A percentile compares a stretch with the other conserved stretches of the same genome.
Conservation (phyloP, 2,888 invertebrate species). For the Pemphredon lugubris region DNA sequence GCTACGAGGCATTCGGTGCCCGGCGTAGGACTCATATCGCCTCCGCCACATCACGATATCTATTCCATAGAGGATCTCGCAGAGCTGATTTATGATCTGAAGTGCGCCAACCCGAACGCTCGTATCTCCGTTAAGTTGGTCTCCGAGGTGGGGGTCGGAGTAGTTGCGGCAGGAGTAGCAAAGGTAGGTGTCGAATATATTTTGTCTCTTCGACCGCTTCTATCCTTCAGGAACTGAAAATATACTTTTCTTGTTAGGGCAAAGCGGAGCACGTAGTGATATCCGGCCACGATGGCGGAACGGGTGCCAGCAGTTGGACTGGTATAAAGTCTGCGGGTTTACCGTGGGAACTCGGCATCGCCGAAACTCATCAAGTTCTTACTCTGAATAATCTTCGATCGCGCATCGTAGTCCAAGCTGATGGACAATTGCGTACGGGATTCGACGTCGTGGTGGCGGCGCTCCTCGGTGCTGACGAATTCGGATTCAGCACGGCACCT, state of each 20-base stretch:
- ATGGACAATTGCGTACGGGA: constrained; percentile 96
- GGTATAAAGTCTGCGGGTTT: constrained; percentile 99
- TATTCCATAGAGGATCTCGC: constrained; percentile 99
- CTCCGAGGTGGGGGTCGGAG: constrained; percentile 99
- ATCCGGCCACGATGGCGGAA: constrained; percentile 99
- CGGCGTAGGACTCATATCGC: constrained; percentile 98
- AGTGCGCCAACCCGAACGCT: constrained; percentile 97
- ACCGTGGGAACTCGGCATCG: constrained; percentile 99
- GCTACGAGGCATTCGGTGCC: constrained; percentile 97
- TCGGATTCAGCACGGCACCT: constrained; percentile 99
- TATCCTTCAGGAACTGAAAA: no score
- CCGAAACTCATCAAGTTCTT: constrained; percentile 98
- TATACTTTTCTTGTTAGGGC: no score
- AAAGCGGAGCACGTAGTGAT: constrained; percentile 99
- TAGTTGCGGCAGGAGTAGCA: constrained; percentile 99
- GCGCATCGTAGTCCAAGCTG: constrained; percentile 97
- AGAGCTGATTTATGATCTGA: constrained; percentile 98
- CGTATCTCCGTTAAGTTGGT: constrained; percentile 98
- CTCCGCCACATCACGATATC: constrained; percentile 99
- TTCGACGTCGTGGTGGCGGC: constrained; percentile 98
- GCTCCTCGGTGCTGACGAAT: constrained; percentile 97
- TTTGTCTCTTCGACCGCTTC: no score
- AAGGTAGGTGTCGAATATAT: constrained; percentile 91
- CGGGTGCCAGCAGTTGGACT: constrained; percentile 99
- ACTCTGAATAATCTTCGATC: constrained; percentile 96